Evolutionary conservation across 2,113 vertebrate species (phyloP).

Genomic region (Petroica traversi): DNA sequence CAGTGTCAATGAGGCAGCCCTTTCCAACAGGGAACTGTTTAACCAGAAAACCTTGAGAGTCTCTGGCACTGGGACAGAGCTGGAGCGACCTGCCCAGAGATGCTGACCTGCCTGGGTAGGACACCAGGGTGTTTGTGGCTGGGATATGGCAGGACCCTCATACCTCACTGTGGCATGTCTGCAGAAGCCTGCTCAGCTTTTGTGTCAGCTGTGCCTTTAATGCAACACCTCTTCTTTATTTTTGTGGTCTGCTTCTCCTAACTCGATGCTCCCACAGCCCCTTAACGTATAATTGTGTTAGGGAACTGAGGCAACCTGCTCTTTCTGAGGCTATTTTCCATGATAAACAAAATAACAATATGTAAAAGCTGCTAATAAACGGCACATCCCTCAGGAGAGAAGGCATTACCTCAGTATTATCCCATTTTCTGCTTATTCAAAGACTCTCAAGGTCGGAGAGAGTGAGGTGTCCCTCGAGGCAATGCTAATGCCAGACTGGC

Average conservation of each 20-base stretch:
- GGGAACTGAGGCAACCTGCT: neutral
- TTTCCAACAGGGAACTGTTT: neutral
- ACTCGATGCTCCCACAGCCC: neutral
- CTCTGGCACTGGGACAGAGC: neutral
- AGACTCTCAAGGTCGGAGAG: constrained; percentile 21
- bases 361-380: neutral
- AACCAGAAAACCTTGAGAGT: neutral
- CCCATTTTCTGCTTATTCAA: constrained; percentile 12
- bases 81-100: accelerated
- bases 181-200: neutral
- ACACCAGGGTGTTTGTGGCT: neutral
- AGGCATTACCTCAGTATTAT: neutral
- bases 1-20: neutral
- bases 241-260: neutral
- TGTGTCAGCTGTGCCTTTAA: neutral
- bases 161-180: accelerated
- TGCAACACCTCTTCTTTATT: neutral
- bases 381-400: neutral
- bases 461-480: neutral
- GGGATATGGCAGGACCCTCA: neutral
- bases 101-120: neutral
- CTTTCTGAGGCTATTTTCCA: constrained; percentile 20
- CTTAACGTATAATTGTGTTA: neutral
- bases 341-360: constrained; percentile 14
- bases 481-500: neutral